Evolutionary conservation across 2,113 vertebrate species (phyloP), one percentile per base, ranked within the genome.

Genomic region (Panurus biarmicus): DNA sequence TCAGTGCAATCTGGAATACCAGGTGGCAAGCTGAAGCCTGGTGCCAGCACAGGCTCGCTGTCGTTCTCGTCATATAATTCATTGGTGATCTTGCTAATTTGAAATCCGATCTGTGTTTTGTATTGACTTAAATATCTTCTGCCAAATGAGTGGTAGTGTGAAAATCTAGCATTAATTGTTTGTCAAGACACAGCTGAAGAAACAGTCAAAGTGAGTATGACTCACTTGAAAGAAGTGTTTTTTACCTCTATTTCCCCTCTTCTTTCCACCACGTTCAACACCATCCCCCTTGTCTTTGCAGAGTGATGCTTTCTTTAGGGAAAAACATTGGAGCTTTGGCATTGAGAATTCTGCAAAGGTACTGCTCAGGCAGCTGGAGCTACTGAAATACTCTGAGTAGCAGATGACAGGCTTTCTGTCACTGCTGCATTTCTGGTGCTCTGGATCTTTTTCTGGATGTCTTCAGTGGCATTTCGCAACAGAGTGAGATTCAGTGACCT

Each of bases 1-100:
- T 96, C 87, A 48, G 70, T 85, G 87, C 96, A 96, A 96, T 96
- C 96, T 96, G 96, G 95, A 96, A 67, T 96, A 93, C 84, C 96
- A 96, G 95, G 95, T 96, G 96, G 96, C 85, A 85, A 33, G 74
- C 57, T 18, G 66, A 85, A 89, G 81, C 53, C 73, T 87, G 57
- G 74, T 95, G 96, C 96, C 96, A 96, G 87, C 89, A 72, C 84
- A 91, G 91, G 90, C 85, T 96, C 69, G 70, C 93, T 78, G 71
- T 89, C 61, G 0, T 85, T 93, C 73, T 85, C 1, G 0, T 94
- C 74, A 36, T 78, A 36, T 67, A 94, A 94, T 95, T 92, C 81
- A 45, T 21, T 94, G 95, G 77, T 96, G 93, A 91, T 96, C 90
- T 87, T 50, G 87, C 89, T 96, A 95, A 95, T 94, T 90, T 90